Percentiles rank a stretch among this genome's conserved stretches.
Conservation (phyloP, 2,797 vertebrate genomes). For the Pipistrellus kuhlii region DNA sequence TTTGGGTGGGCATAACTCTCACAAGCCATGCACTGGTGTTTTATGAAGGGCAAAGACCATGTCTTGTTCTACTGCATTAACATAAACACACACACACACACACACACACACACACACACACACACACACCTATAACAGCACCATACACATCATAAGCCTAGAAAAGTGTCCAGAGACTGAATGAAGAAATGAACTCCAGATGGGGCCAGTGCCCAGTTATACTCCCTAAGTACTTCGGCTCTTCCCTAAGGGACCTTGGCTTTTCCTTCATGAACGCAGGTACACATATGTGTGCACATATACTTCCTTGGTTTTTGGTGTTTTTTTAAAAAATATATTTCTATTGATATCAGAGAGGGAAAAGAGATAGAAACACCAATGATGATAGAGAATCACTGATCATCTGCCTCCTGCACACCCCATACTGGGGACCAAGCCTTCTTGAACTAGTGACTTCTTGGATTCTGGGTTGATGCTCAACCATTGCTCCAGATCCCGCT, state of each 20-base stretch:
- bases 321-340: too few species aligned
- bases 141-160: background rate
- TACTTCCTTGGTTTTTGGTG: background rate
- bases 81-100: background rate
- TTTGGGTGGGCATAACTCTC: background rate
- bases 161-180: background rate
- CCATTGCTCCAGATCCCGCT: too few species aligned
- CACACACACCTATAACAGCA: too few species aligned
- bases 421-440: too few species aligned
- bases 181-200: background rate
- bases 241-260: background rate
- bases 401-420: too few species aligned
- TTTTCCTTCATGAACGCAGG: background rate
- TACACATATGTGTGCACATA: too few species aligned
- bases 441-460: too few species aligned
- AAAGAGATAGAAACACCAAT: too few species aligned
- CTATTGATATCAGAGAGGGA: too few species aligned
- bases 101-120: too few species aligned
- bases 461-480: too few species aligned
- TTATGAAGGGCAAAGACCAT: background rate
- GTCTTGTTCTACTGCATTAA: background rate
- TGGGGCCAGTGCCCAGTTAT: background rate
- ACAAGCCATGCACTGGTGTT: background rate
- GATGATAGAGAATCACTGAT: too few species aligned
- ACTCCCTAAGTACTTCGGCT: background rate